phyloP scores from a whole-genome alignment of 2,888 invertebrate species.

The Epinotia bilunana region DNA sequence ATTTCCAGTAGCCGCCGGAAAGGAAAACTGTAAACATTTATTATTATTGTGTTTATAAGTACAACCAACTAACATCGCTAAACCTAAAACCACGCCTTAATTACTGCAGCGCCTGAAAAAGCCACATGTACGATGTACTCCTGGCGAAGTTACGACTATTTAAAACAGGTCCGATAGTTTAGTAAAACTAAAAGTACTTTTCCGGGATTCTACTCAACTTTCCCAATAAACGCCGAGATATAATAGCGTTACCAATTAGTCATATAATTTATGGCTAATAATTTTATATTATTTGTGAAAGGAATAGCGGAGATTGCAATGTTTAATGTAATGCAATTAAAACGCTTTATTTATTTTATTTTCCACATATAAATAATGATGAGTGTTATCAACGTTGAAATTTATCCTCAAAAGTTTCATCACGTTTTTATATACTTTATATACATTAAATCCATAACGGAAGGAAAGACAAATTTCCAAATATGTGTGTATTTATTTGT shows the following conservation, averaged over 20 bases:
- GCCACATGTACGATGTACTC: background rate
- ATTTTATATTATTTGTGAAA: slow-evolving; percentile 1
- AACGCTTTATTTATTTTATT: background rate
- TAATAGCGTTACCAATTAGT: slow-evolving; percentile 28
- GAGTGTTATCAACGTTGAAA: too few species aligned
- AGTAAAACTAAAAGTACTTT: slow-evolving; percentile 22
- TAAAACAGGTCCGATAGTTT: background rate
- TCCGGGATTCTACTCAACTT: slow-evolving; percentile 25
- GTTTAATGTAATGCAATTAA: background rate
- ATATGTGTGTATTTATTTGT: too few species aligned
- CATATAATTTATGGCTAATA: slow-evolving; percentile 22
- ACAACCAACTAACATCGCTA: slow-evolving; percentile 6
- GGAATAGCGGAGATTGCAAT: background rate
- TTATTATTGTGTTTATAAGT: slow-evolving; percentile 16
- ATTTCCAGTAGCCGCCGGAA: background rate
- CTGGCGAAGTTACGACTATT: background rate
- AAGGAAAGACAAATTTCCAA: too few species aligned
- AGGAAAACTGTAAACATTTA: slow-evolving; percentile 18
- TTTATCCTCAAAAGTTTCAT: too few species aligned
- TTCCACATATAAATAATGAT: too few species aligned
- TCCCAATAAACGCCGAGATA: slow-evolving; percentile 20
- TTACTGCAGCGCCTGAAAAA: background rate
- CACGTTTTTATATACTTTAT: too few species aligned
- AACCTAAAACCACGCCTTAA: slow-evolving; percentile 29
- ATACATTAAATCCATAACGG: too few species aligned